These are phyloP conservation scores for Heterodera carotae DNA, from an alignment of 1,140 invertebrate species.

Conservation along the genomic window DNA sequence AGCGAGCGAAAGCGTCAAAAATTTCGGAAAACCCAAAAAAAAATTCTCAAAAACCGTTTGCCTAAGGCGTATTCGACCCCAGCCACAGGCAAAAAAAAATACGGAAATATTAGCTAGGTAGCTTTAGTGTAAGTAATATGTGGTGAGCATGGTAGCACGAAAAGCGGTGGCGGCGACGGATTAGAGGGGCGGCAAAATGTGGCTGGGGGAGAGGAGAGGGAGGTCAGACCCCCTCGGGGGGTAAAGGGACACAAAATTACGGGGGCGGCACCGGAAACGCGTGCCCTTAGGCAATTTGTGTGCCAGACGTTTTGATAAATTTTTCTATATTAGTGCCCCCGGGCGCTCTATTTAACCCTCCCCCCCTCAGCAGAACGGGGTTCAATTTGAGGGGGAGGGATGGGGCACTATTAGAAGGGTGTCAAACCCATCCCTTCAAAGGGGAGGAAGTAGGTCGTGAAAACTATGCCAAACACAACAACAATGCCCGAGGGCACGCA, in stretches of 20 bases:
- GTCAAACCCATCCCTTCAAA: too few species aligned
- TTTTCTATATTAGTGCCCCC: too few species aligned
- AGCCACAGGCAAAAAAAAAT: background rate
- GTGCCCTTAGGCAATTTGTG: background rate
- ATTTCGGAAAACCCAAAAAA: background rate
- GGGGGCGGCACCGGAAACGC: background rate
- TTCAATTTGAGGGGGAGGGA: too few species aligned
- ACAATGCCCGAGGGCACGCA: conserved; percentile 13
- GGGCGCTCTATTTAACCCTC: too few species aligned
- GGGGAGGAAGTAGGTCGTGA: too few species aligned
- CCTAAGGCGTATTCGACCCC: background rate
- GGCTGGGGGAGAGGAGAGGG: conserved; percentile 6
- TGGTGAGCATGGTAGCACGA: background rate
- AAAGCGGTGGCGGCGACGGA: background rate
- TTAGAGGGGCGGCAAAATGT: background rate
- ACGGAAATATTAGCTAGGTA: background rate
- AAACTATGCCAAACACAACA: too few species aligned
- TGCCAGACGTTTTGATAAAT: too few species aligned
- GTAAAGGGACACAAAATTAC: background rate
- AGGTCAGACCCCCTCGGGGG: background rate
- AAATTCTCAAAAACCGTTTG: too few species aligned
- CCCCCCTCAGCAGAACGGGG: too few species aligned
- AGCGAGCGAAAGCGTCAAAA: conserved; percentile 8
- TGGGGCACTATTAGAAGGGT: too few species aligned
- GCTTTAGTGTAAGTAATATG: background rate